Evolutionary conservation across 2,888 invertebrate species (phyloP), one percentile per base, ranked within the genome.

Genomic region (Anthoptus insignis): DNA sequence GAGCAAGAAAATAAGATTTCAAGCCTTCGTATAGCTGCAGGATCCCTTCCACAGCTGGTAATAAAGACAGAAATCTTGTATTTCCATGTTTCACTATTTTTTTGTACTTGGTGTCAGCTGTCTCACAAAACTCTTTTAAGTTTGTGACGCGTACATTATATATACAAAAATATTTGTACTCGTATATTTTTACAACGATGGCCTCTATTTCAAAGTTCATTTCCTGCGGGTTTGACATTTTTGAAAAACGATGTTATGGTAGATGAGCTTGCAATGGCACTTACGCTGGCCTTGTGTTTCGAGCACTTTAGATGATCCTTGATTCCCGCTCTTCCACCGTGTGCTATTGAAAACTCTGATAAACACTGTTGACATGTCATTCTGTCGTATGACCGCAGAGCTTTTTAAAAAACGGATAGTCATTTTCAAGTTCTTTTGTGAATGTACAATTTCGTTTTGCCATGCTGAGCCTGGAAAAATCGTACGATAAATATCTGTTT

Each of bases 151-250:
- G 60, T 56, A 65, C 65, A 37, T 60, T 65, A 37, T 58, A 60
- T 59, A 59, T 67, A 57, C 59, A 63, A 60, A 67, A 64, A 64
- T 64, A 60, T 57, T 67, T 64, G n/a, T n/a, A n/a, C n/a, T n/a
- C n/a, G 56, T 60, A 64, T 54, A 67, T 67, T 67, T 67, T 57
- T 14, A 64, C 52, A 61, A 66, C 61, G 66, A 57, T 61, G 57
- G 64, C 42, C 64, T 57, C 64, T 57, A 57, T 57, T 57, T 64
- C 50, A 61, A 61, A 54, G 54, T 61, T 61, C 45, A 61, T 61
- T 61, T 61, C 54, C 61, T 54, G 53, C 61, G 61, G 61, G 61
- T 61, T 61, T 42, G 61, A 29, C 54, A 54, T 63, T 63, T 63
- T 63, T 63, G 54, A 47, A 63, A 54, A 63, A 63, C 61, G 61